phyloP scores from a whole-genome alignment of 2,797 vertebrate genomes.

The Hemitrygon akajei region DNA sequence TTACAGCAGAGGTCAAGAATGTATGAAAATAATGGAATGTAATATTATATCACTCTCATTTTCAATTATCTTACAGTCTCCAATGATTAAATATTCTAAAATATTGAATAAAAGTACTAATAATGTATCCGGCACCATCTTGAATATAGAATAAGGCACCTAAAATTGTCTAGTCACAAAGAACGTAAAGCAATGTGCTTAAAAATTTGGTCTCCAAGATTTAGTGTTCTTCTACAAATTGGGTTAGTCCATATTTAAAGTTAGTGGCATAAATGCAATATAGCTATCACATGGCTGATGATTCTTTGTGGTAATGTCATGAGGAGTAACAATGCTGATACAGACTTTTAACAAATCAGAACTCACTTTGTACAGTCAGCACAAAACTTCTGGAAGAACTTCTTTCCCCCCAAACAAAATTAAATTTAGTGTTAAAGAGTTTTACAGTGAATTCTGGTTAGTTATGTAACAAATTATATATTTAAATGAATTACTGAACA shows the following conservation, averaged over 20 bases:
- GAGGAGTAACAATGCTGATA: not conserved
- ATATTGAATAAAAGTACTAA: not conserved
- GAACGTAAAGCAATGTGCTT: not conserved
- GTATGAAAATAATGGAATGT: not conserved
- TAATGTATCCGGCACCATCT: not conserved
- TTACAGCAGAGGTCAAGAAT: not conserved
- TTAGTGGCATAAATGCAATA: too few relatives aligned
- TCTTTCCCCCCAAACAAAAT: not conserved
- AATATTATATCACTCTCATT: not conserved
- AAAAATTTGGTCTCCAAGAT: not conserved
- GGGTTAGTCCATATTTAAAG: not conserved
- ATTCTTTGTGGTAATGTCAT: not conserved
- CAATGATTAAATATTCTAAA: not conserved
- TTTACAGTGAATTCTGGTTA: not conserved
- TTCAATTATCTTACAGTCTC: not conserved
- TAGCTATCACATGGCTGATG: not conserved
- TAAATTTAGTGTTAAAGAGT: not conserved
- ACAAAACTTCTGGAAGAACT: not conserved
- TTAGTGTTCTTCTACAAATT: not conserved
- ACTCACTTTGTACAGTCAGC: not conserved
- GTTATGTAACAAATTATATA: too few relatives aligned
- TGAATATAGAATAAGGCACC: not conserved
- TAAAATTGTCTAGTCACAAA: not conserved
- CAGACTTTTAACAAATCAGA: not conserved
- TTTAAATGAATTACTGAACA: too few relatives aligned